A percentile compares a stretch with the other conserved stretches of the same genome.
phyloP scores from a whole-genome alignment of 2,888 invertebrate genomes.

The Leuctra nigra region DNA sequence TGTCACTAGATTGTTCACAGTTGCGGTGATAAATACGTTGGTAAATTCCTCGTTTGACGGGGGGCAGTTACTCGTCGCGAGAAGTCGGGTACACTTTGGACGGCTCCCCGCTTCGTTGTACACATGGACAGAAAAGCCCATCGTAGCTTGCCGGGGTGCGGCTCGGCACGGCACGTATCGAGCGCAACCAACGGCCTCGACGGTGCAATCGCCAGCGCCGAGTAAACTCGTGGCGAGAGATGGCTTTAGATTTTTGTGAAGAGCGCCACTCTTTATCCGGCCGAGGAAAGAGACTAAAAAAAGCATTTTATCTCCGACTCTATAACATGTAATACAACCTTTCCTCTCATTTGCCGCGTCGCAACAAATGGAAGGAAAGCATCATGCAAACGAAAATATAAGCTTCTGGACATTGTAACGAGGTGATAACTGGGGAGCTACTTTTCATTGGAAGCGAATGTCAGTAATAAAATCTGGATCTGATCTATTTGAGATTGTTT shows the following conservation, averaged over 20 bases:
- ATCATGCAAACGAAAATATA: background rate
- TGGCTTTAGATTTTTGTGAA: slow-evolving; percentile 18
- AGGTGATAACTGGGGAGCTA: too few relatives aligned
- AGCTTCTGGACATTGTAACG: background rate
- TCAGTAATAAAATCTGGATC: background rate
- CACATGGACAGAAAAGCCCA: slow-evolving; percentile 4
- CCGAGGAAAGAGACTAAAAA: slow-evolving; percentile 17
- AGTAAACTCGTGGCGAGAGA: slow-evolving; percentile 2
- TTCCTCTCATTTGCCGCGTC: slow-evolving; percentile 6
- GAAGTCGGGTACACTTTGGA: background rate
- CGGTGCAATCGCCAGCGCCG: slow-evolving; percentile 20
- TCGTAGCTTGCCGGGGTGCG: slow-evolving; percentile 1
- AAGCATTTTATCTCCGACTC: slow-evolving; percentile 12
- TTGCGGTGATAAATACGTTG: too few relatives aligned
- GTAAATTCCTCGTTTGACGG: too few relatives aligned
- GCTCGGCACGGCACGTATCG: slow-evolving; percentile 24
- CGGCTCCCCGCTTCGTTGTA: background rate
- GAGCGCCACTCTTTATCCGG: slow-evolving; percentile 14
- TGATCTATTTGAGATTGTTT: background rate
- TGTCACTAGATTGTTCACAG: too few relatives aligned
- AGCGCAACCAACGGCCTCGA: slow-evolving; percentile 17
- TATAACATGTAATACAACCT: slow-evolving; percentile 18
- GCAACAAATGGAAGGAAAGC: background rate
- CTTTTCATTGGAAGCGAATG: too few relatives aligned
- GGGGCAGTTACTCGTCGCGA: background rate